Percentiles rank a stretch among this genome's conserved stretches.
phyloP scores from a whole-genome alignment of 2,113 vertebrate genomes.

The Micronycteris hirsuta region DNA sequence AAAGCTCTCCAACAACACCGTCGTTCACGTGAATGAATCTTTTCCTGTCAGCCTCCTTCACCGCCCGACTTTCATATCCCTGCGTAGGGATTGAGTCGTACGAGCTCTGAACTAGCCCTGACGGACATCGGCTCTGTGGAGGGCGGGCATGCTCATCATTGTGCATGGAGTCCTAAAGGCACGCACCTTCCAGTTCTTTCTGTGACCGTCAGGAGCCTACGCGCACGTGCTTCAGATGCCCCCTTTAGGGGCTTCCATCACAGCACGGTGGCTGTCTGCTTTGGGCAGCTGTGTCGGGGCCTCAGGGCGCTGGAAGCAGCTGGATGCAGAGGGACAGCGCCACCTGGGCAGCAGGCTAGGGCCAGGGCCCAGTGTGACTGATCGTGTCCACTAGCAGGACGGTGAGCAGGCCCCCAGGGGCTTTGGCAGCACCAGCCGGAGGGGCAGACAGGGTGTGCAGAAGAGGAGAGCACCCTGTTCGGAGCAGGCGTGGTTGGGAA shows the following conservation, averaged over 20 bases:
- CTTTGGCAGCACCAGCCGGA: neutral
- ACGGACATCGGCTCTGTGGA: too few species aligned
- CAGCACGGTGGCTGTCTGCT: neutral
- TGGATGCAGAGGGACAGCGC: neutral
- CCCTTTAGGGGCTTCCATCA: neutral
- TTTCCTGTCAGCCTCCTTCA: neutral
- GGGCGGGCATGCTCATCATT: rapidly evolving
- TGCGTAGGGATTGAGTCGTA: too few species aligned
- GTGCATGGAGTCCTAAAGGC: neutral
- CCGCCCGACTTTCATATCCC: neutral
- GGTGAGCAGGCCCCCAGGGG: neutral
- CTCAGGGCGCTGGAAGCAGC: neutral
- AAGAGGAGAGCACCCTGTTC: neutral
- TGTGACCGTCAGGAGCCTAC: neutral
- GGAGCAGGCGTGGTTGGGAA: neutral
- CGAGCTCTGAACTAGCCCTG: neutral
- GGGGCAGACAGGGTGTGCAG: neutral
- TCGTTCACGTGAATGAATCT: neutral
- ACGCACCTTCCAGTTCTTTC: neutral
- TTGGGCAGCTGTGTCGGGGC: neutral
- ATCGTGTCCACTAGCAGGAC: neutral
- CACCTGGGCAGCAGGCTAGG: neutral
- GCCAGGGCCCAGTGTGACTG: neutral
- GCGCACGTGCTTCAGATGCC: neutral
- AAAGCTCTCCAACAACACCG: neutral